A percentile compares a stretch with the other conserved stretches of the same genome.
Evolutionary conservation across 2,888 invertebrate genomes (phyloP).

Genomic region (Clusia tigrina): DNA sequence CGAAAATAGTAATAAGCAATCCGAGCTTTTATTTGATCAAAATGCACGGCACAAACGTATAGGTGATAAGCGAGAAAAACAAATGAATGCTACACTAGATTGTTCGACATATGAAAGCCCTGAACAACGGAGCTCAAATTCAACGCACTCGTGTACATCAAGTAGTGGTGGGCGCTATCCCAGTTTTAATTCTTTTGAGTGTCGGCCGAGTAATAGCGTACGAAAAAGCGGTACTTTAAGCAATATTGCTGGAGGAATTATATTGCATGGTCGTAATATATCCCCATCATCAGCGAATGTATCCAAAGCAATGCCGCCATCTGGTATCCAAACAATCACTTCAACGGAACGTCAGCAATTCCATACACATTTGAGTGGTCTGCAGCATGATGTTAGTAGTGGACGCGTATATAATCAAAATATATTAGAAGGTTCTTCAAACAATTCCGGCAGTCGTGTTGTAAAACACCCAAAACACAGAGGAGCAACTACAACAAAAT

Average conservation of each 20-base stretch:
- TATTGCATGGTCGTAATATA: conserved; percentile 29
- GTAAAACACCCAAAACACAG: too few relatives aligned
- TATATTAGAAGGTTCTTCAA: too few relatives aligned
- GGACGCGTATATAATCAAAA: too few relatives aligned
- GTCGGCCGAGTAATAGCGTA: conserved; percentile 52
- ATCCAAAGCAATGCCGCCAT: conserved; percentile 35
- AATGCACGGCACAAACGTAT: conserved; percentile 22
- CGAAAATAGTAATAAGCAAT: too few relatives aligned
- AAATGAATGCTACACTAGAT: conserved; percentile 43
- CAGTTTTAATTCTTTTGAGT: conserved; percentile 61
- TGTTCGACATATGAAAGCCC: conserved; percentile 53
- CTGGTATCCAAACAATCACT: conserved; percentile 37
- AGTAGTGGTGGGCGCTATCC: conserved; percentile 47
- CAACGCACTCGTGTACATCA: conserved; percentile 59
- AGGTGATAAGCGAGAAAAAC: conserved; percentile 25
- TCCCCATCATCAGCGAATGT: conserved; percentile 34
- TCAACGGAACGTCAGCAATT: conserved; percentile 34
- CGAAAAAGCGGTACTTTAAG: conserved; percentile 62
- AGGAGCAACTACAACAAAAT: too few relatives aligned
- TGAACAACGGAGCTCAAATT: conserved; percentile 61
- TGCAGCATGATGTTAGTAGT: too few relatives aligned
- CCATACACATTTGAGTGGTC: too few relatives aligned
- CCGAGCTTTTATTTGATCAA: conserved; percentile 44
- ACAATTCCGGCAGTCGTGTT: too few relatives aligned
- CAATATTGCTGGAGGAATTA: conserved; percentile 46